Evolutionary conservation across 2,113 vertebrate species (phyloP).

Genomic region (Myiopsitta monachus): DNA sequence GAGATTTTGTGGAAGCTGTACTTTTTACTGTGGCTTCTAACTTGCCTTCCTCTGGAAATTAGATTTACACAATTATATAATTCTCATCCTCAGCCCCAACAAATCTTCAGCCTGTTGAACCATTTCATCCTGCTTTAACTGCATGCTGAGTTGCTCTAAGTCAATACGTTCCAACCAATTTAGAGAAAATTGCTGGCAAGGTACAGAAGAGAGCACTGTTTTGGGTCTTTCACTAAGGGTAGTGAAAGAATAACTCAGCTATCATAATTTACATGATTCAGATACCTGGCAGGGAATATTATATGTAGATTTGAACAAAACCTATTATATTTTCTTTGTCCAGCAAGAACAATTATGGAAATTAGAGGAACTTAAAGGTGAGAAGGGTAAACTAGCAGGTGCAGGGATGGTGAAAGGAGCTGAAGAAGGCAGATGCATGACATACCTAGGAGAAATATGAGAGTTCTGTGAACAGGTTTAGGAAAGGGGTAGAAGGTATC

Average conservation of each 20-base stretch:
- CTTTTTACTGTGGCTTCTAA: background rate
- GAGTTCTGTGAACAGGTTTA: background rate
- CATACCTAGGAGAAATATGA: background rate
- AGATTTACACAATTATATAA: background rate
- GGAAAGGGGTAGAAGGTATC: background rate
- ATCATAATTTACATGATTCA: background rate
- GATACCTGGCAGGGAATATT: background rate
- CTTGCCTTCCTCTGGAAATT: slow-evolving; percentile 1
- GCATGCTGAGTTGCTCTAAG: background rate
- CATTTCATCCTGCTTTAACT: background rate
- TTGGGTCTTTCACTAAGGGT: background rate
- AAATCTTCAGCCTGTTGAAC: slow-evolving; percentile 15
- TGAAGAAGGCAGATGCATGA: background rate
- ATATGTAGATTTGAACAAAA: background rate
- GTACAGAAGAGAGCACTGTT: background rate
- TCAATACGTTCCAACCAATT: background rate
- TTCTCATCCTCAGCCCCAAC: background rate
- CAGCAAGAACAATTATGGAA: background rate
- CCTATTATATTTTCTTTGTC: background rate
- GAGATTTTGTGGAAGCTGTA: background rate
- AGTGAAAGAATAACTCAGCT: background rate
- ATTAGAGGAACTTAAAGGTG: background rate
- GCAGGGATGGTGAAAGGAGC: background rate
- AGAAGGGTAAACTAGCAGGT: background rate
- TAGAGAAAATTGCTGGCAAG: slow-evolving; percentile 18